A percentile compares a stretch with the other conserved stretches of the same genome.
These are phyloP conservation scores for Ostrea denselamellosa DNA, from an alignment of 1,140 invertebrate species.

Conservation along the genomic window DNA sequence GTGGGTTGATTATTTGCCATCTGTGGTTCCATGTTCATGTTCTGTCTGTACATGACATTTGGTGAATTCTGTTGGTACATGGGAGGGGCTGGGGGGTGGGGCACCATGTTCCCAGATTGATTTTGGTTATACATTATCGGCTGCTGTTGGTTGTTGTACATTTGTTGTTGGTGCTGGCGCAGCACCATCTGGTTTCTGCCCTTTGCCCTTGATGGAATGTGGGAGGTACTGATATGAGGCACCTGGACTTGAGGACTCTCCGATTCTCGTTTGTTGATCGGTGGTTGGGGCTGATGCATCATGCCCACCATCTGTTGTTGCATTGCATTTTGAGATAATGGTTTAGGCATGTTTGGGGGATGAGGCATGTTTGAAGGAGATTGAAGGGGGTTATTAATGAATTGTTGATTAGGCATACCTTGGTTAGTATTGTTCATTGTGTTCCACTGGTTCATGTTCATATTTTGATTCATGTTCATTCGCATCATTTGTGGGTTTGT, in stretches of 20 bases:
- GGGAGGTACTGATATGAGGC: conserved; percentile 77
- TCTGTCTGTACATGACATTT: conserved; percentile 48
- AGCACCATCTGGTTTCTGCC: conserved; percentile 66
- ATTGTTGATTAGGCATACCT: conserved; percentile 57
- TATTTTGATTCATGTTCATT: conserved; percentile 53
- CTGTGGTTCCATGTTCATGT: conserved; percentile 14
- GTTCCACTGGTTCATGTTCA: conserved; percentile 75
- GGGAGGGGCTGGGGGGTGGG: conserved; percentile 49
- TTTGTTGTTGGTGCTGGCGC: conserved; percentile 58
- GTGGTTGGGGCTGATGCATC: conserved; percentile 53
- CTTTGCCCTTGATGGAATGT: conserved; percentile 76
- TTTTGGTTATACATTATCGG: conserved; percentile 51
- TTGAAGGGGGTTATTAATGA: conserved; percentile 60
- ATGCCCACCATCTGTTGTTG: conserved; percentile 34
- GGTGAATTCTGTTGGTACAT: conserved; percentile 51
- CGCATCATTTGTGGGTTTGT: conserved; percentile 40
- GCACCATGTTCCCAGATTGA: conserved; percentile 49
- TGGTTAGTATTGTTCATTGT: conserved; percentile 54
- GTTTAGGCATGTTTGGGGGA: conserved; percentile 56
- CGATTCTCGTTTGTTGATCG: conserved; percentile 67
- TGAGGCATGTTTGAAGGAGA: conserved; percentile 69
- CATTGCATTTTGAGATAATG: conserved; percentile 38
- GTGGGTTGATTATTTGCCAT: conserved; percentile 35
- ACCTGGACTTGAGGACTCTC: conserved; percentile 77
- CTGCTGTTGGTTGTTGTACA: conserved; percentile 60